A percentile compares a stretch with the other conserved stretches of the same genome.
phyloP scores from a whole-genome alignment of 2,797 vertebrate genomes.

The Rousettus madagascariensis region DNA sequence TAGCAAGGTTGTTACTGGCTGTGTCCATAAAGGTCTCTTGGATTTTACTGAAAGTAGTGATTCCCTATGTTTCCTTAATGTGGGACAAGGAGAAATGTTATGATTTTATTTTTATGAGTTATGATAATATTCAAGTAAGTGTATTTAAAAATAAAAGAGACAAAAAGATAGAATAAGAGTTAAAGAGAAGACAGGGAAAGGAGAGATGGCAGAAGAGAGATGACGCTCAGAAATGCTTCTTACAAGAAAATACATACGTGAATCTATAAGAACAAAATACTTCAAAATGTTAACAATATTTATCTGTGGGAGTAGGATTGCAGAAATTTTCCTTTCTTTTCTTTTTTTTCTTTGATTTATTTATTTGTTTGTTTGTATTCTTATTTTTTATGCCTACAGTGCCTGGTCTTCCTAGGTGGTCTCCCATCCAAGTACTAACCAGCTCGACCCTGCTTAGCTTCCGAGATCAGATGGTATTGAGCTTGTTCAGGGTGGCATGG shows the following conservation, averaged over 20 bases:
- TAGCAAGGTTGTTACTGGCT: background rate
- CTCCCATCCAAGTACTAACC: no score
- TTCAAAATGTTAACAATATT: background rate
- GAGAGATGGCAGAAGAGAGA: background rate
- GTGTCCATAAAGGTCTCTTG: background rate
- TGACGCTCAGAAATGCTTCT: background rate
- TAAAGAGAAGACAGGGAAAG: background rate
- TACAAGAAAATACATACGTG: background rate
- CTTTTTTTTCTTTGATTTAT: no score
- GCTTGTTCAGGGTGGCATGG: no score
- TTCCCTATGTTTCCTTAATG: background rate
- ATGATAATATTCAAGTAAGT: background rate
- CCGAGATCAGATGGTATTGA: no score
- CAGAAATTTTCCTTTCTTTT: background rate
- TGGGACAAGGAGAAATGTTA: background rate
- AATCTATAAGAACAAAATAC: background rate
- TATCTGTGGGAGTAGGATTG: background rate
- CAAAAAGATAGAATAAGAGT: background rate
- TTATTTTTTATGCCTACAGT: no score
- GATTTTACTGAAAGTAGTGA: background rate
- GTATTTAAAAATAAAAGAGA: background rate
- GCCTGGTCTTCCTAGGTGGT: no score
- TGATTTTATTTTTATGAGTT: background rate
- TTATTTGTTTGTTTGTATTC: no score
- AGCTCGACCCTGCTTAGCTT: no score